These are phyloP conservation scores for Cyrtonyx montezumae DNA, from an alignment of 2,113 vertebrate genomes.

Conservation along the genomic window DNA sequence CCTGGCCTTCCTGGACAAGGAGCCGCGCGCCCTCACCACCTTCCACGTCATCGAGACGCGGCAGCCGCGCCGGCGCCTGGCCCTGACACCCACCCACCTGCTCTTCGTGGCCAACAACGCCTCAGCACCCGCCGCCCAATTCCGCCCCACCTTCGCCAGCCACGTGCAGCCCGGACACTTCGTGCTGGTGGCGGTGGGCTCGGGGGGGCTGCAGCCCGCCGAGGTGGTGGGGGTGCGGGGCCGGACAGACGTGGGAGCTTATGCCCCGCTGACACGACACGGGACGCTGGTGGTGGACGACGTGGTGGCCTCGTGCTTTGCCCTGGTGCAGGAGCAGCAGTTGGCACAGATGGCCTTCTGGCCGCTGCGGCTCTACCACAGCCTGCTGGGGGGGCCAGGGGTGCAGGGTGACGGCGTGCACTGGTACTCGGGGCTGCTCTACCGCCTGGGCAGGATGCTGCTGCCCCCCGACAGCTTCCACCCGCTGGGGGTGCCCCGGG, in stretches of 20 bases:
- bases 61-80: slow-evolving; percentile 80
- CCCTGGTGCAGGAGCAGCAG: slow-evolving; percentile 86
- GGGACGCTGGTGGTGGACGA: slow-evolving; percentile 93
- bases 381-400: slow-evolving; percentile 76
- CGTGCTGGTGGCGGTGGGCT: slow-evolving; percentile 75
- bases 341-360: slow-evolving; percentile 91
- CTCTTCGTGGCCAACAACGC: slow-evolving; percentile 85
- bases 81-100: slow-evolving; percentile 91
- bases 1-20: slow-evolving; percentile 90
- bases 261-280: slow-evolving; percentile 90
- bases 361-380: slow-evolving; percentile 88
- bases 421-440: slow-evolving; percentile 93
- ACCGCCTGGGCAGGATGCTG: slow-evolving; percentile 84
- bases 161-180: slow-evolving; percentile 88
- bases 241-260: slow-evolving; percentile 81
- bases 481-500: slow-evolving; percentile 79
- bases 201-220: slow-evolving; percentile 64
- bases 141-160: slow-evolving; percentile 89
- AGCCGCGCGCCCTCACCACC: slow-evolving; percentile 72
- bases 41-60: slow-evolving; percentile 89
- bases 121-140: slow-evolving; percentile 63
- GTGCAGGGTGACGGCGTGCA: slow-evolving; percentile 85
- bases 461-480: slow-evolving; percentile 90
- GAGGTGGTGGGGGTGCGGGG: slow-evolving; percentile 80
- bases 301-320: slow-evolving; percentile 93